Conservation (phyloP, 2,113 vertebrate genomes). For the Callocephalon fimbriatum region DNA sequence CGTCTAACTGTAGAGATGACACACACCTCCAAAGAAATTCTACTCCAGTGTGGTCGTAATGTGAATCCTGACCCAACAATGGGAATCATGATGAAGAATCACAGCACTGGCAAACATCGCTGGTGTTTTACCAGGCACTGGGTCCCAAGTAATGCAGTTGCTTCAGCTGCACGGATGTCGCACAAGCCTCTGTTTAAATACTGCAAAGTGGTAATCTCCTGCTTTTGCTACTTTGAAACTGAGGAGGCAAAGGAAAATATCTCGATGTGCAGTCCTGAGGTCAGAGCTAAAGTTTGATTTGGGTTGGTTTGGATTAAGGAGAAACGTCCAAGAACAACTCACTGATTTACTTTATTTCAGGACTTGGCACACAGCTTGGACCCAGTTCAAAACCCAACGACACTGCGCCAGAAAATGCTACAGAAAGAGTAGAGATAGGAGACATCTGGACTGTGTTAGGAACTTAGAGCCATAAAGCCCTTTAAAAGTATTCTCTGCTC, state of each 20-base stretch:
- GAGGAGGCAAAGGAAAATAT: conserved; percentile 66
- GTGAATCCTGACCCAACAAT: not conserved
- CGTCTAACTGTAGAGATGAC: not conserved
- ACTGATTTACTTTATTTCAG: conserved; percentile 82
- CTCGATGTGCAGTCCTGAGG: conserved; percentile 77
- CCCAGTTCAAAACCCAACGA: conserved; percentile 72
- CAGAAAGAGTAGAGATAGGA: conserved; percentile 70
- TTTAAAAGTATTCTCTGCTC: conserved; percentile 72
- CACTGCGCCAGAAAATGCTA: conserved; percentile 71
- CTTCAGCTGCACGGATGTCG: not conserved
- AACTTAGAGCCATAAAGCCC: conserved; percentile 71
- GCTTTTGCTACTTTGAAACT: conserved; percentile 62
- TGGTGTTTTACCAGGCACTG: not conserved
- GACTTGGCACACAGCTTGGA: conserved; percentile 78
- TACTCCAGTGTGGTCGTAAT: not conserved
- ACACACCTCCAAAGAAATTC: not conserved
- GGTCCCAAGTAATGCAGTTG: not conserved
- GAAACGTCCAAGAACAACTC: conserved; percentile 81
- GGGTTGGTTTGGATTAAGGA: conserved; percentile 75
- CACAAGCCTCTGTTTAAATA: conserved; percentile 43
- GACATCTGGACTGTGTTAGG: conserved; percentile 82
- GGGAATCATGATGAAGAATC: not conserved
- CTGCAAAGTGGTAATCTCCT: conserved; percentile 58
- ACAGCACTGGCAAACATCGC: not conserved
- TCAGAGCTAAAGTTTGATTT: conserved; percentile 76